Evolutionary conservation across 2,113 vertebrate genomes (phyloP), one percentile per base, ranked within the genome.

Genomic region (Daphoenositta chrysoptera): DNA sequence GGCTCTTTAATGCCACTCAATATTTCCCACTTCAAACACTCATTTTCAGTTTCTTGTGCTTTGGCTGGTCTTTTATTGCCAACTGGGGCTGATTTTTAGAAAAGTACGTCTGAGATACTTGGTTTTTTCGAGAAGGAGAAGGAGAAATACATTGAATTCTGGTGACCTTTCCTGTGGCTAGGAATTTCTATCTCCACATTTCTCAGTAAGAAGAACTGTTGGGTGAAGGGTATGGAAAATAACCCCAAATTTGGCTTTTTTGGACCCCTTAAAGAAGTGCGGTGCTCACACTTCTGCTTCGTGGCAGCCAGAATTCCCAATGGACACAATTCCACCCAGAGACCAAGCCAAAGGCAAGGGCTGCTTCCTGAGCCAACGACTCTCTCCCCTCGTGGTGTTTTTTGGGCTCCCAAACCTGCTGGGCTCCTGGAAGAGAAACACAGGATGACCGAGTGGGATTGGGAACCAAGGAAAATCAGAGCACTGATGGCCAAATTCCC

Each of bases 301-400:
- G 0, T 28, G 47, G 37, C 8, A 48, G 39, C 11, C 15, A 1
- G 20, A 72, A 33, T 26, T 91, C 48, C 28, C 56, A 8, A 4
- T 30, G 89, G 82, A 16, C 40, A 27, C 14, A 1, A 35, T 70
- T 66, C 65, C 57, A 16, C 44, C 64, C 12, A 2, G 2, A 13
- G 33, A 44, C 10, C 39, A 33, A 77, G 23, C n/a, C 15, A 44
- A 83, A 27, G 66, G 20, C 20, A 9, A 35, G 15, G 51, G 22
- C 6, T n/a, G 20, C 11, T 31, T 42, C 42, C 57, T 56, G 27
- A 68, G 39, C 21, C 58, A 48, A 50, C 23, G 21, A 0, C 4
- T 48, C 10, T 16, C 20, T 22, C 37, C 24, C 35, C 27, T 65
- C 0, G 0, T 13, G 12, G 3, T 1, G 4, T 4, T 42, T 76